Evolutionary conservation across 2,797 vertebrate species (phyloP), one percentile per base, ranked within the genome.

Genomic region (Enteromius fasciolatus): DNA sequence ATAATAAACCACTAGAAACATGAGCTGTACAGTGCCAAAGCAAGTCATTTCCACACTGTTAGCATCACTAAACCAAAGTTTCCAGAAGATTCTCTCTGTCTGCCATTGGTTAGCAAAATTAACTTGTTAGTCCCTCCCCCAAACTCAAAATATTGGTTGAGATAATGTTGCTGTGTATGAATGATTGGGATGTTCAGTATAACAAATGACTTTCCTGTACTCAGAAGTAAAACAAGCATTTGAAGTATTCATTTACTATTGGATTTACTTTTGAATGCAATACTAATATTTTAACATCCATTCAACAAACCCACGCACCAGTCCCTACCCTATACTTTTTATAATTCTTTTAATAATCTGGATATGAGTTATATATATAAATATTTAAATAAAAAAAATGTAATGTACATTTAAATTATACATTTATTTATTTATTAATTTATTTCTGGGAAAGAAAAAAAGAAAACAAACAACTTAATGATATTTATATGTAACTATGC

Each of bases 71-170:
- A 31, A 36, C 1, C 6, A 31, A n/a, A n/a, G 10, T 52, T 54
- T 73, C 28, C 10, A 23, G 31, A 54, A 74, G 5, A n/a, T 54
- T 36, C 9, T 74, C 31, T 54, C 5, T 28, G 7, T 28, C 14
- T 72, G 3, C 61, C 6, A 63, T 39, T 36, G 33, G 17, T 39
- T 67, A n/a, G 2, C 18, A 20, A 20, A n/a, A 54, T 18, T 11
- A 11, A 44, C 41, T 11, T 73, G 44, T 33, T 54, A 54, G 48
- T 54, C 18, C 28, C 3, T 10, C 48, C 48, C 25, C 44, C 31
- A 36, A 74, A 54, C 48, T 54, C n/a, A 54, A 39, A 69, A 33
- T 14, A n/a, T 3, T 57, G 64, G 23, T 69, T 69, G 15, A 79
- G 23, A 23, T 10, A 57, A 8, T 70, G 23, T 14, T 59, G 50